Evolutionary conservation across 35 echinoderm and acorn worm genomes (phyloP).

Genomic region (Holothuria glaberrima): DNA sequence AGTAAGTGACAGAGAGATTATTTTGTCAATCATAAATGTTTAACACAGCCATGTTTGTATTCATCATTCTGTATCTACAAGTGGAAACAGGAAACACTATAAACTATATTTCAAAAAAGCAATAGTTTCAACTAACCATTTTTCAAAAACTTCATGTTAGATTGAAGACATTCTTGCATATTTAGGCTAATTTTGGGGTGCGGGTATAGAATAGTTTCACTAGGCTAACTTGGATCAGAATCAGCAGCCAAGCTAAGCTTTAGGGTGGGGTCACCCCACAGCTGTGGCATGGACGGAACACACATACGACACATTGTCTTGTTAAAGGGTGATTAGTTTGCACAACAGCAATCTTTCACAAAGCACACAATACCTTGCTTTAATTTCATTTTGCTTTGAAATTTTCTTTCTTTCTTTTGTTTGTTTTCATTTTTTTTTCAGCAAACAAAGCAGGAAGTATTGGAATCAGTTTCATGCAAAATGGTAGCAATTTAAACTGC

Average conservation of each 20-base stretch:
- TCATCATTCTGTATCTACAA: background rate
- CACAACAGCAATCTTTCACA: slow-evolving; percentile 65
- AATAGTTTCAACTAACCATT: background rate
- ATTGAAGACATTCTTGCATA: slow-evolving; percentile 24
- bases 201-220: background rate
- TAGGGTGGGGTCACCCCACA: background rate
- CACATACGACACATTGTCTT: slow-evolving; percentile 56
- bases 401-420: slow-evolving; percentile 5
- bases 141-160: slow-evolving; percentile 36
- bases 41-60: background rate
- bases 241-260: slow-evolving; percentile 58
- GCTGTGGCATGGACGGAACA: slow-evolving; percentile 47
- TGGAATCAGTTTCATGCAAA: background rate
- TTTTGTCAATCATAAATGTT: no score
- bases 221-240: slow-evolving; percentile 33
- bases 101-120: background rate
- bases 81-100: background rate
- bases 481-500: slow-evolving; percentile 3
- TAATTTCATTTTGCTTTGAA: background rate
- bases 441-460: slow-evolving; percentile 4
- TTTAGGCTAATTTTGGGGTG: slow-evolving; percentile 3
- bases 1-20: no score
- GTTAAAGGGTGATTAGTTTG: slow-evolving; percentile 48
- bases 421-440: slow-evolving; percentile 9
- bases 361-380: slow-evolving; percentile 39